Evolutionary conservation across 23 tunicate species (phyloP), one percentile per base, ranked within the genome.

Genomic region (Halocynthia roretzi): DNA sequence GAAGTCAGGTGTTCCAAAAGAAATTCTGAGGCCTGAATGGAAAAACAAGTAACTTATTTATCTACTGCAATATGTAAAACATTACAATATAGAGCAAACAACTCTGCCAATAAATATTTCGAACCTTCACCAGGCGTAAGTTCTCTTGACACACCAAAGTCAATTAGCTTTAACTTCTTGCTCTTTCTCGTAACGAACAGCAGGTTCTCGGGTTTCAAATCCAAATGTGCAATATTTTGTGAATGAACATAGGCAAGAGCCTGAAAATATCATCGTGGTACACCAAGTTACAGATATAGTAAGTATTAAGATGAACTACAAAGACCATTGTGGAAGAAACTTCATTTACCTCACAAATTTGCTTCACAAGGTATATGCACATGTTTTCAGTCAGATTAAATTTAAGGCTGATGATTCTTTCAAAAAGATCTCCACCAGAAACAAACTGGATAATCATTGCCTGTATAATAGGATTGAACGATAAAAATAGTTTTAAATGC

Each of bases 91-190:
- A 31, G 44, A 31, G 44, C 44, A 31, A 31, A 31, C 44, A 31
- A 31, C 44, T 31, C 44, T 31, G 44, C 44, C 44, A 4, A 31
- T 0, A 31, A 31, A 31, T 31, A 31, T 54, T 14, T 12, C 77
- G 81, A 56, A 90, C 97, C 92, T 83, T 92, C 98, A 8, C 98
- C 98, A 48, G 98, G 87, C 75, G 87, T 87, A 49, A 87, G 72
- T 58, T 83, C 82, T 75, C 90, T 76, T 55, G 98, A 87, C 6
- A 80, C 86, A 9, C 90, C 98, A 55, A 93, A 87, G 71, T 87
- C 94, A 74, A 93, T 85, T 8, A 93, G 78, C 54, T 93, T 93
- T 55, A 93, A 78, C 56, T 93, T 87, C 64, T 83, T 87, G 81
- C 89, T 84, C 51, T 81, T 84, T 51, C 82, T 84, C 14, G 99